Conservation (phyloP, 1,140 invertebrate species). For the Caenorhabditis brenneri region DNA sequence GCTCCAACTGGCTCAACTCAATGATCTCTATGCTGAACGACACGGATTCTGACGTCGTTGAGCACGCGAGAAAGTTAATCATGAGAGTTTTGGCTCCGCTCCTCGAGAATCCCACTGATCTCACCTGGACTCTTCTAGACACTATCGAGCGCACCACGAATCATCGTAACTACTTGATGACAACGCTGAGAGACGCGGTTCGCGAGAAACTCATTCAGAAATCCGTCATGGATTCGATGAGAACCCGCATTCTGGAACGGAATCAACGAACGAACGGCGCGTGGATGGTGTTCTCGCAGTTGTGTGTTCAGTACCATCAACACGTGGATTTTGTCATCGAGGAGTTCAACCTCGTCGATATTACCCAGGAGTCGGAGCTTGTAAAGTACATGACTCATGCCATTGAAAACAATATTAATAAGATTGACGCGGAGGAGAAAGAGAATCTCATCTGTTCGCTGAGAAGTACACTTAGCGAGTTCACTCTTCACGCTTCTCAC, state of each 20-base stretch:
- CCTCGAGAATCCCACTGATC: background rate
- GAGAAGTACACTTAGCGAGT: background rate
- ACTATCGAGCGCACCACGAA: background rate
- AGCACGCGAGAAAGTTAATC: background rate
- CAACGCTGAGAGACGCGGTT: background rate
- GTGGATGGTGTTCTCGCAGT: conserved; percentile 23
- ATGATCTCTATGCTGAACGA: conserved; percentile 18
- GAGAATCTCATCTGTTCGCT: background rate
- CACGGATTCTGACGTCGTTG: background rate
- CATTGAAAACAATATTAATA: background rate
- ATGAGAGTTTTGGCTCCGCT: background rate
- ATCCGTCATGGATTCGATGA: conserved; percentile 6
- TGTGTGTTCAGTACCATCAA: background rate
- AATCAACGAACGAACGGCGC: background rate
- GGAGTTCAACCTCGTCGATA: background rate
- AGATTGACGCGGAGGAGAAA: background rate
- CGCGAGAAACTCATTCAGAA: background rate
- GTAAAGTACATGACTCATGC: background rate
- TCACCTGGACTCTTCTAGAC: background rate
- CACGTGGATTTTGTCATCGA: background rate
- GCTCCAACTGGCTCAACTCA: background rate
- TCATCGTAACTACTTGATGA: conserved; percentile 5
- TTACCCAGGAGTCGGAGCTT: background rate
- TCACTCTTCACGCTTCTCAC: background rate
- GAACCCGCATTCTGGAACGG: background rate